Conservation (phyloP, 2,888 invertebrate species). For the Hyposoter didymator region DNA sequence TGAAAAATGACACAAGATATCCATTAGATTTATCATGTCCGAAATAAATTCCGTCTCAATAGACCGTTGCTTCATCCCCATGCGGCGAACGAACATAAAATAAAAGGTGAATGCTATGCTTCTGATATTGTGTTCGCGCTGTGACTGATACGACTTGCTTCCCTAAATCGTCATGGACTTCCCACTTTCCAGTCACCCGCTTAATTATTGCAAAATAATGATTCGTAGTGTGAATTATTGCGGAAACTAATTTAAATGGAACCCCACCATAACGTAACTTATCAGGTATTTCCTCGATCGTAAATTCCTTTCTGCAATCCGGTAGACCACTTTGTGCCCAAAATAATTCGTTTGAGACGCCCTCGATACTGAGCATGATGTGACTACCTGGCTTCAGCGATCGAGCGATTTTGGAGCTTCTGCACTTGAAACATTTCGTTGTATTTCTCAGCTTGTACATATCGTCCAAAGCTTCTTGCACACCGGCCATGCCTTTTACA, state of each 20-base stretch:
- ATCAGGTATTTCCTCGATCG: neutral
- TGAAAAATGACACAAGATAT: neutral
- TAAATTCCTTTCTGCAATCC: constrained; percentile 14
- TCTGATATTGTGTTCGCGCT: neutral
- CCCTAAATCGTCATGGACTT: constrained; percentile 51
- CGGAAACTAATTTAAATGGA: constrained; percentile 42
- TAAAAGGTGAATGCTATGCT: neutral
- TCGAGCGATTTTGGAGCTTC: neutral
- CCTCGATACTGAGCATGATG: constrained; percentile 2
- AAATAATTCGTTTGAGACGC: neutral
- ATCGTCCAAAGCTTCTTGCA: constrained; percentile 12
- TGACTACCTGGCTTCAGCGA: neutral
- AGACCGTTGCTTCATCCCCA: no score
- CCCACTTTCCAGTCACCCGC: constrained; percentile 49
- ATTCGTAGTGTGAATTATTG: constrained; percentile 26
- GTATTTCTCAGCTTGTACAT: neutral
- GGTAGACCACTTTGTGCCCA: neutral
- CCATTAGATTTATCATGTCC: neutral
- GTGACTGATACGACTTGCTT: constrained; percentile 20
- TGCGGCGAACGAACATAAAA: neutral
- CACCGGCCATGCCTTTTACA: neutral
- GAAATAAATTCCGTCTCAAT: neutral
- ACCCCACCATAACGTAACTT: neutral
- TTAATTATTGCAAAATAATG: constrained; percentile 50
- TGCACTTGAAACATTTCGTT: neutral